A percentile compares a stretch with the other conserved stretches of the same genome.
These are phyloP conservation scores for Laupala kohalensis DNA, from an alignment of 1,140 invertebrate species.

Conservation along the genomic window DNA sequence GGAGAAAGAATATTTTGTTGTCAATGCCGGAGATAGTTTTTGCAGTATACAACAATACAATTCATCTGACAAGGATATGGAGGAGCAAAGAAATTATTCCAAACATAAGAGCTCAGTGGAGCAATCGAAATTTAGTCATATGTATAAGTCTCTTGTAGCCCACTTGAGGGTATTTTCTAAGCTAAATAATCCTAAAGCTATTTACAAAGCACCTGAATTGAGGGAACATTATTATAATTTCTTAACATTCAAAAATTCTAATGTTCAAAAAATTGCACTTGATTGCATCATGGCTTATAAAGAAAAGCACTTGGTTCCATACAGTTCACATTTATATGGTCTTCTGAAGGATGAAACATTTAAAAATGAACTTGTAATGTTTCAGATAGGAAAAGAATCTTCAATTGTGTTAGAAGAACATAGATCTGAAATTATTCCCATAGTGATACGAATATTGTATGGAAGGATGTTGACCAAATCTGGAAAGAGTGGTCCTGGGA, in stretches of 20 bases:
- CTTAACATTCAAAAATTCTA: slow-evolving; percentile 57
- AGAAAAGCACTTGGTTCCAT: slow-evolving; percentile 52
- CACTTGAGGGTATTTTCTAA: slow-evolving; percentile 64
- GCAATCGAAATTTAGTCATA: not conserved
- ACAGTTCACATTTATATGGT: slow-evolving; percentile 48
- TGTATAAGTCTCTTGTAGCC: slow-evolving; percentile 49
- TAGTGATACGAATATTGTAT: slow-evolving; percentile 71
- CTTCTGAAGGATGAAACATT: slow-evolving; percentile 79
- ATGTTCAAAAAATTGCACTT: slow-evolving; percentile 70
- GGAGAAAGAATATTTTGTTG: slow-evolving; percentile 32
- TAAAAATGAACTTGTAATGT: slow-evolving; percentile 65
- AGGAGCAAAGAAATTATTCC: not conserved
- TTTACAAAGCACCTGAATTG: slow-evolving; percentile 62
- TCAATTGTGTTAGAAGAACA: slow-evolving; percentile 55
- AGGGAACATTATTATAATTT: slow-evolving; percentile 63
- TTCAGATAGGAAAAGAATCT: slow-evolving; percentile 58
- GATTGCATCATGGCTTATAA: slow-evolving; percentile 78
- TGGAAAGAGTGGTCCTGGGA: slow-evolving; percentile 54
- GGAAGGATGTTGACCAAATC: slow-evolving; percentile 75
- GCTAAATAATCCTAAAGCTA: slow-evolving; percentile 64
- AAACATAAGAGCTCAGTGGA: no score
- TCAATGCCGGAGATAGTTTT: not conserved
- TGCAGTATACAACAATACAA: no score
- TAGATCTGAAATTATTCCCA: slow-evolving; percentile 57
- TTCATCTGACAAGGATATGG: no score